Conservation (phyloP, 2,113 vertebrate species). For the Alaudala cheleensis region DNA sequence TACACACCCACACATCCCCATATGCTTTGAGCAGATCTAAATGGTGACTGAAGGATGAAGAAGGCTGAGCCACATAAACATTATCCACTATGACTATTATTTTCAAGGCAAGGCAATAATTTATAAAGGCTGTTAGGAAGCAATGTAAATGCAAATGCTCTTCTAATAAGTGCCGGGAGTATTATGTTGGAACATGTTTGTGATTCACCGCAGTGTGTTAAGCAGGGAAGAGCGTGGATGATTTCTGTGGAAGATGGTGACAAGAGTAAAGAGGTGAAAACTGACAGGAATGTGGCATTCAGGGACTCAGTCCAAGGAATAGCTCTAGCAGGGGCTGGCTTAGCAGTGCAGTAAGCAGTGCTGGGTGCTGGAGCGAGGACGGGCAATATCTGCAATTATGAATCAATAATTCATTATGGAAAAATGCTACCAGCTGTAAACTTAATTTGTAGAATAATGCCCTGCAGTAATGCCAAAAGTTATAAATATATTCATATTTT, state of each 20-base stretch:
- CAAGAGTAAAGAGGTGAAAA: slow-evolving; percentile 43
- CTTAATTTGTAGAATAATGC: slow-evolving; percentile 47
- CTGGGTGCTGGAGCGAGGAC: not conserved
- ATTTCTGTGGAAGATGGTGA: not conserved
- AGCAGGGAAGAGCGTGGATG: not conserved
- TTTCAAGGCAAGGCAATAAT: slow-evolving; percentile 26
- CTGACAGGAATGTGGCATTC: not conserved
- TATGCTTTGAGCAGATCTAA: slow-evolving; percentile 41
- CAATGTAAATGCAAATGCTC: slow-evolving; percentile 33
- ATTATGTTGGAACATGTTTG: not conserved
- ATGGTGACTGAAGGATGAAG: not conserved
- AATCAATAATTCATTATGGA: slow-evolving; percentile 65
- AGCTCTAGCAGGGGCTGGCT: not conserved
- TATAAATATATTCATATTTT: slow-evolving; percentile 16
- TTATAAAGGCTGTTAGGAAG: slow-evolving; percentile 26
- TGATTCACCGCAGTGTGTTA: not conserved
- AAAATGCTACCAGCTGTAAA: slow-evolving; percentile 53
- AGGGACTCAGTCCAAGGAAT: slow-evolving; percentile 6
- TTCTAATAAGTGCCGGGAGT: not conserved
- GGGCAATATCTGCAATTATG: slow-evolving; percentile 55
- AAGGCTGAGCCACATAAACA: slow-evolving; percentile 4
- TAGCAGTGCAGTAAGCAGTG: slow-evolving; percentile 24
- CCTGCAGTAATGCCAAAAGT: not conserved
- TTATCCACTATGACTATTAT: not conserved
- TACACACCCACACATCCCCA: slow-evolving; percentile 30